Percentiles rank a stretch among this genome's conserved stretches.
Evolutionary conservation across 2,797 vertebrate species (phyloP).

Genomic region (Danio tinwini): DNA sequence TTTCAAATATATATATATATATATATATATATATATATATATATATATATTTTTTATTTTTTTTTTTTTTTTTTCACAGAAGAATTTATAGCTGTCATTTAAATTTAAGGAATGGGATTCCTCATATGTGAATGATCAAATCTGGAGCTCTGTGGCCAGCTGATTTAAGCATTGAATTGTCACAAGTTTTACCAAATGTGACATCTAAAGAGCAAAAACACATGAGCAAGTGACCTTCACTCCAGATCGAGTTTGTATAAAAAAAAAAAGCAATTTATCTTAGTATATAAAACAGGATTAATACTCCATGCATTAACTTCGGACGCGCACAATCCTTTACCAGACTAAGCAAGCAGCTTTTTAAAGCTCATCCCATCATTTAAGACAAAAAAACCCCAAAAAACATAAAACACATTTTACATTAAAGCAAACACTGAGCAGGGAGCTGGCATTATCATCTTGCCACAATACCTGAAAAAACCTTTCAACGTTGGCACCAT

Average conservation of each 20-base stretch:
- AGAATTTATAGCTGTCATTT: too few species aligned
- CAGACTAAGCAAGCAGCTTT: background rate
- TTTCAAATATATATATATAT: too few species aligned
- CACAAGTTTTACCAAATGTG: background rate
- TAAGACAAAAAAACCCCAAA: background rate
- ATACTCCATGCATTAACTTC: background rate
- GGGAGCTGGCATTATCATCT: slow-evolving; percentile 60
- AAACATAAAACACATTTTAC: background rate
- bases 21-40: too few species aligned
- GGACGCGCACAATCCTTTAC: background rate
- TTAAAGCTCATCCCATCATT: slow-evolving; percentile 26
- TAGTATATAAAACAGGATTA: background rate
- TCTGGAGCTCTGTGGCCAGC: background rate
- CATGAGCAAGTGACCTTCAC: background rate
- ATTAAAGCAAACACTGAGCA: slow-evolving; percentile 30
- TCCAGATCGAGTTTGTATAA: background rate
- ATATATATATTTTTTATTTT: too few species aligned
- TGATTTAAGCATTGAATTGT: background rate
- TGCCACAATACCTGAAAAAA: slow-evolving; percentile 61
- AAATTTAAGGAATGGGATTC: too few species aligned
- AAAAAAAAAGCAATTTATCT: background rate
- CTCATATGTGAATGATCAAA: too few species aligned
- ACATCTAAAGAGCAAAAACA: background rate
- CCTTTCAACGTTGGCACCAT: slow-evolving; percentile 63
- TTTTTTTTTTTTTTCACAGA: too few species aligned